A percentile compares a stretch with the other conserved stretches of the same genome.
Evolutionary conservation across 1,140 invertebrate genomes (phyloP).

Genomic region (Micrasema longulum): DNA sequence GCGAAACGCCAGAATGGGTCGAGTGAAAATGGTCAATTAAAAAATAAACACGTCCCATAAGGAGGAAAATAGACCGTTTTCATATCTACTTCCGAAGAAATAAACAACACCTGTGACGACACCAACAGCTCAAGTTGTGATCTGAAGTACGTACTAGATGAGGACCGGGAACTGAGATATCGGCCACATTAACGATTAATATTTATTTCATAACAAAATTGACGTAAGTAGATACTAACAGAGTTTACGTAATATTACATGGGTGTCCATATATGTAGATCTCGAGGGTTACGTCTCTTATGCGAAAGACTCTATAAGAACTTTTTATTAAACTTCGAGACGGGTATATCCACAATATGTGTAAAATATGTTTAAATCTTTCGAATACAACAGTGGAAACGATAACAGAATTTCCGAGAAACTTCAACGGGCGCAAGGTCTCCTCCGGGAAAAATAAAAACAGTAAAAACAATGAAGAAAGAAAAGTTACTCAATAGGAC

Average conservation of each 20-base stretch:
- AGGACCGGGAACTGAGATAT: no score
- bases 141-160: no score
- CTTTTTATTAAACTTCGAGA: no score
- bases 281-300: no score
- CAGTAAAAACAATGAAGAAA: slow-evolving; percentile 38
- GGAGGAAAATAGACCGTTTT: slow-evolving; percentile 12
- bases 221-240: no score
- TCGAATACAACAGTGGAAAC: background rate
- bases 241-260: no score
- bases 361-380: slow-evolving; percentile 23
- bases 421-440: background rate
- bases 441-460: slow-evolving; percentile 37
- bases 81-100: slow-evolving; percentile 14
- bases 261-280: no score
- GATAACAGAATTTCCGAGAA: slow-evolving; percentile 15
- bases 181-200: no score
- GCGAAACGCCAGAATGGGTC: slow-evolving; percentile 14
- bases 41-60: slow-evolving; percentile 53
- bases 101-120: slow-evolving; percentile 38
- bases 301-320: no score
- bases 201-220: no score
- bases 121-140: background rate
- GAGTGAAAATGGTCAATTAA: slow-evolving; percentile 50
- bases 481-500: slow-evolving; percentile 42
- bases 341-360: no score